Conservation (phyloP, 2,113 vertebrate genomes). For the Calidris pugnax region DNA sequence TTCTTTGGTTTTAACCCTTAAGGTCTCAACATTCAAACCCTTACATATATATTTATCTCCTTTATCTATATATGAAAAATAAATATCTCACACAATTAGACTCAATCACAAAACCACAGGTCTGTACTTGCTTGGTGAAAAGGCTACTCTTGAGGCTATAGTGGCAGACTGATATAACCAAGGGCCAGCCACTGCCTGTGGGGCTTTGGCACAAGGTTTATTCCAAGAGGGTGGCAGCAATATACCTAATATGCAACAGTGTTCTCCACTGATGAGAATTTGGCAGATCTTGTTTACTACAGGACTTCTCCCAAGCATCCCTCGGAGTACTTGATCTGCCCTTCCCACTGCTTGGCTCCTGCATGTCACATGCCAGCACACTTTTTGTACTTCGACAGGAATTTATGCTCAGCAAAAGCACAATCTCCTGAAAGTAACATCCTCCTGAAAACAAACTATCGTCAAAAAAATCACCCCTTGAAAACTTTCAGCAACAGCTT, state of each 20-base stretch:
- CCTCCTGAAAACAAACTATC: not conserved
- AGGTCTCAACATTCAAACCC: not conserved
- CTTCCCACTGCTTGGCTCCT: not conserved
- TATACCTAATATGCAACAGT: not conserved
- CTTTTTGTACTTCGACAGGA: not conserved
- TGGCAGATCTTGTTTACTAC: not conserved
- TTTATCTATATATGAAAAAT: too few species aligned
- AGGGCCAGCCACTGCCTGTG: fast-evolving
- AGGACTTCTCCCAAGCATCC: not conserved
- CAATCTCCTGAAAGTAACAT: fast-evolving
- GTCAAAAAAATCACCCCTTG: not conserved
- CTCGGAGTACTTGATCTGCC: not conserved
- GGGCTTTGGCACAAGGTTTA: not conserved
- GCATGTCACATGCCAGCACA: not conserved
- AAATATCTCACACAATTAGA: not conserved
- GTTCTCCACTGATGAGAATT: not conserved
- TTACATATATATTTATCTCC: too few species aligned
- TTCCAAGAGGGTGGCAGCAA: fast-evolving
- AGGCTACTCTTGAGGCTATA: not conserved
- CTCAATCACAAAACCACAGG: not conserved
- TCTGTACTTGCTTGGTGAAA: not conserved
- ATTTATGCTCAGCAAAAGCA: not conserved
- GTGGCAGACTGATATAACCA: not conserved
- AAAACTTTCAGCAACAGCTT: not conserved
- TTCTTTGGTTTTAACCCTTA: not conserved